A percentile compares a stretch with the other conserved stretches of the same genome.
Evolutionary conservation across 2,113 vertebrate species (phyloP).

Genomic region (Salvelinus alpinus): DNA sequence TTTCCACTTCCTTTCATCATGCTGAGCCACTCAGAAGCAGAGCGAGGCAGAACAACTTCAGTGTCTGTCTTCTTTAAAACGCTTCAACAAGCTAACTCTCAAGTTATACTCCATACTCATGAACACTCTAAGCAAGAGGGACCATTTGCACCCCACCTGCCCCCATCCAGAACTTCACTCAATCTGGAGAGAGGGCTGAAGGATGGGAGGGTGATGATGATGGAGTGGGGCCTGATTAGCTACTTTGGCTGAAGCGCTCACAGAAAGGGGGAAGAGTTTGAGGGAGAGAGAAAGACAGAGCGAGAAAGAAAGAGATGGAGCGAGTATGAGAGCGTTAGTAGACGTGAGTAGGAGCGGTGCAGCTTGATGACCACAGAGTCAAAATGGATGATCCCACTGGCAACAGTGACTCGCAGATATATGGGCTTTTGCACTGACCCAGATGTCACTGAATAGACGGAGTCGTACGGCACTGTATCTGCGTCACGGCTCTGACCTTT

Average conservation of each 20-base stretch:
- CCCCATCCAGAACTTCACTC: neutral
- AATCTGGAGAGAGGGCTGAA: neutral
- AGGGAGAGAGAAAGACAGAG: neutral
- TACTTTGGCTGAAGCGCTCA: neutral
- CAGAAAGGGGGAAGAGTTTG: neutral
- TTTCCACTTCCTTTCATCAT: neutral
- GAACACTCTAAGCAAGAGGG: too few relatives aligned
- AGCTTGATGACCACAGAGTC: neutral
- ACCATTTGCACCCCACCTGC: neutral
- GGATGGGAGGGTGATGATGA: neutral
- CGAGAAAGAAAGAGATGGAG: neutral
- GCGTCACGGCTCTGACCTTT: conserved; percentile 1
- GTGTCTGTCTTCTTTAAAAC: neutral
- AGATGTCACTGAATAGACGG: conserved; percentile 12
- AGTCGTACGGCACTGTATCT: neutral
- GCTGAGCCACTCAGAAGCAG: neutral
- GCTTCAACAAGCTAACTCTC: neutral
- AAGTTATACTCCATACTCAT: neutral
- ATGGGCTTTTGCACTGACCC: conserved; percentile 6
- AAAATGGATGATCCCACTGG: neutral
- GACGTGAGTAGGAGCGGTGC: neutral
- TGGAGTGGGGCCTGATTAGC: neutral
- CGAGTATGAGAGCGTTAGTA: neutral
- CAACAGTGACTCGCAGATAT: conserved; percentile 4
- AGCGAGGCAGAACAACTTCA: neutral